Evolutionary conservation across 1,140 invertebrate species (phyloP), one percentile per base, ranked within the genome.

Genomic region (Halyomorpha halys): DNA sequence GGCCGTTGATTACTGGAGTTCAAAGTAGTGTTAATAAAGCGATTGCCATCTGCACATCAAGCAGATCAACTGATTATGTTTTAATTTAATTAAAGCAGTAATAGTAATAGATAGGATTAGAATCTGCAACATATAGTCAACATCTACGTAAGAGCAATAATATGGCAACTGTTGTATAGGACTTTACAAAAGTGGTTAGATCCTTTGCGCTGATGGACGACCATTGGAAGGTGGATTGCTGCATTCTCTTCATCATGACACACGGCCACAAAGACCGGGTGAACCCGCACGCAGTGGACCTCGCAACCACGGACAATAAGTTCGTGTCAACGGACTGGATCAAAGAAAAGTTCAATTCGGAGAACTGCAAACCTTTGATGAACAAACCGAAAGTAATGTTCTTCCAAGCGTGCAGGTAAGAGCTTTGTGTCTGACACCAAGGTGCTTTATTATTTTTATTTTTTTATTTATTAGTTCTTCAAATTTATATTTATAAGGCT

Each of bases 351-450:
- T 44, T 61, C 21, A 45, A 23, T 14, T 30, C 21, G 2, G 44
- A 61, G 18, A 44, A 45, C 60, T 18, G 18, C 21, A 25, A 44
- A 15, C 13, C 39, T 21, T 44, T 61, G 15, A 15, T 14, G 34
- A 47, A 61, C 21, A 61, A 61, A n/a, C 60, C 60, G 8, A 61
- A 61, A 14, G 23, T 61, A 5, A 19, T 61, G 13, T 61, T 61
- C 44, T 44, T 61, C 18, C 39, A 61, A 21, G 39, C 30, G 3
- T 61, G 60, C 44, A 44, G 60, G 60, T 61, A 25, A 56, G 3
- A n/a, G n/a, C n/a, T n/a, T n/a, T n/a, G n/a, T n/a, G n/a, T n/a
- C n/a, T n/a, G n/a, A n/a, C n/a, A n/a, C n/a, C n/a, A n/a, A n/a
- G n/a, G n/a, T n/a, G n/a, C n/a, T n/a, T n/a, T n/a, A n/a, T n/a